Conservation (phyloP, 2,113 vertebrate species). For the Piaya cayana region DNA sequence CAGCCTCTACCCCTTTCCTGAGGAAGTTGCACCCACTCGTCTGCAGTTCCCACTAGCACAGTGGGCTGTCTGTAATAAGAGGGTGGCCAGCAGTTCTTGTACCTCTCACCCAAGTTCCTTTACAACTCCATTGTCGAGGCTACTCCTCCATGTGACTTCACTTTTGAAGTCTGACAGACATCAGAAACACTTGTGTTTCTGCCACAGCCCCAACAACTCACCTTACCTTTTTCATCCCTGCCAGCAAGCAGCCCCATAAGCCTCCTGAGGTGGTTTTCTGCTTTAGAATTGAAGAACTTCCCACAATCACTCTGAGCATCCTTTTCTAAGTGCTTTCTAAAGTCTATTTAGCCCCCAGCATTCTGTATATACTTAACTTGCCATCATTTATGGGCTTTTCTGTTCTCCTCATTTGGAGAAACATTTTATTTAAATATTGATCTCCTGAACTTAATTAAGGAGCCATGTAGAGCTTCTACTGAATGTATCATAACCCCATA, state of each 20-base stretch:
- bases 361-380: neutral
- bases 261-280: neutral
- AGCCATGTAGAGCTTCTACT: neutral
- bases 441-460: neutral
- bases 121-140: neutral
- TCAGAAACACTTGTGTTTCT: neutral
- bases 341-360: neutral
- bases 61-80: neutral
- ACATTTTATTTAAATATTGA: neutral
- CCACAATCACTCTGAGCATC: neutral
- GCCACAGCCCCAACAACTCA: neutral
- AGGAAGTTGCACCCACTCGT: neutral
- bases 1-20: neutral
- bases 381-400: neutral
- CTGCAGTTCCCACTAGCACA: neutral
- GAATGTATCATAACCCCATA: fast-evolving
- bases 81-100: neutral
- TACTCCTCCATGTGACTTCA: neutral
- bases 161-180: neutral
- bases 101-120: neutral
- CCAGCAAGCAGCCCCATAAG: neutral
- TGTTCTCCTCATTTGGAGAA: neutral
- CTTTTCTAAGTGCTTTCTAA: neutral
- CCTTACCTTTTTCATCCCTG: neutral
- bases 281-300: neutral